Percentiles rank a stretch among this genome's conserved stretches.
phyloP scores from a whole-genome alignment of 2,888 invertebrate species.

The Lomographa bimaculata region DNA sequence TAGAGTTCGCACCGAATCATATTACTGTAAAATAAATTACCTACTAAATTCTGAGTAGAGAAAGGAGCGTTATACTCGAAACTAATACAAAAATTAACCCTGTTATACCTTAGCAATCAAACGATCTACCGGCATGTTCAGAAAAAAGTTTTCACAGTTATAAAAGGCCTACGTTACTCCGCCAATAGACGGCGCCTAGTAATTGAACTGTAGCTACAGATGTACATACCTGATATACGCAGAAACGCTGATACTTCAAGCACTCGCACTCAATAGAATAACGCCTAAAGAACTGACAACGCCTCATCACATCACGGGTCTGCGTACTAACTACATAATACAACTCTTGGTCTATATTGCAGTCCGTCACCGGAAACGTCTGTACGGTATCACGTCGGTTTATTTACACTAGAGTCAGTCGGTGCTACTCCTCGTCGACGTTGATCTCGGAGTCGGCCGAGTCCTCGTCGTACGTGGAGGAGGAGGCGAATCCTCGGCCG shows the following conservation, averaged over 20 bases:
- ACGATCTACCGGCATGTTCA: constrained; percentile 37
- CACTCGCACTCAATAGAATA: constrained; percentile 67
- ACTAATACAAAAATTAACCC: constrained; percentile 64
- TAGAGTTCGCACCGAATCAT: constrained; percentile 39
- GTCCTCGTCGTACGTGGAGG: constrained; percentile 80
- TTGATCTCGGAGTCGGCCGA: constrained; percentile 80
- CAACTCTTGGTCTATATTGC: constrained; percentile 64
- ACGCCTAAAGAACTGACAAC: constrained; percentile 61
- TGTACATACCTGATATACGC: constrained; percentile 71
- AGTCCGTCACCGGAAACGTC: constrained; percentile 56
- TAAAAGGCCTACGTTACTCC: constrained; percentile 26
- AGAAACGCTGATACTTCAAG: constrained; percentile 58
- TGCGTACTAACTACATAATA: constrained; percentile 60
- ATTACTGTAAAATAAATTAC: constrained; percentile 56
- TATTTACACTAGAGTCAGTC: constrained; percentile 61
- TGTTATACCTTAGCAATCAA: constrained; percentile 56
- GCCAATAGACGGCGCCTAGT: constrained; percentile 28
- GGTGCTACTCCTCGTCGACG: constrained; percentile 76
- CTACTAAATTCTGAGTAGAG: constrained; percentile 42
- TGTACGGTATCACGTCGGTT: constrained; percentile 42
- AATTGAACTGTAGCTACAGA: constrained; percentile 44
- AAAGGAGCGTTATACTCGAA: constrained; percentile 38
- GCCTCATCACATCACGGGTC: constrained; percentile 66
- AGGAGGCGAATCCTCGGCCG: constrained; percentile 77
- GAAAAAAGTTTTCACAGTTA: constrained; percentile 23